These are phyloP conservation scores for Mimas tiliae DNA, from an alignment of 2,888 invertebrate genomes.

Conservation along the genomic window DNA sequence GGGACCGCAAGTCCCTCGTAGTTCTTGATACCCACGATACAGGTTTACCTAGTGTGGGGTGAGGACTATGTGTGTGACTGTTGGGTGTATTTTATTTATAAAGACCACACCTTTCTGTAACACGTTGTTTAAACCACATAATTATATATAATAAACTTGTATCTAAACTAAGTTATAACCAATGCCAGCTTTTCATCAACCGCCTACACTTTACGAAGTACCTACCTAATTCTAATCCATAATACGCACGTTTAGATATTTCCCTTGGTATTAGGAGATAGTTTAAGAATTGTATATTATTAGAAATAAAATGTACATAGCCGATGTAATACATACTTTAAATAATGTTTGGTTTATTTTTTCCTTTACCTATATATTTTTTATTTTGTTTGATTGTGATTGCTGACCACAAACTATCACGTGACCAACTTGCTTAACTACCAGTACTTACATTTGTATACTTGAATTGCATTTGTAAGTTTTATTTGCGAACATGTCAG, in stretches of 20 bases:
- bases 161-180: background rate
- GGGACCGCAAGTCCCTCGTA: too few species aligned
- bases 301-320: constrained; percentile 3
- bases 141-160: background rate
- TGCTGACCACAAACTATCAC: too few species aligned
- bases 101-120: too few species aligned
- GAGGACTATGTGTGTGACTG: too few species aligned
- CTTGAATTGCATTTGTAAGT: too few species aligned
- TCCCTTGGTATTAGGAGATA: background rate
- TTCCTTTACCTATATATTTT: background rate
- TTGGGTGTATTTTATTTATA: too few species aligned
- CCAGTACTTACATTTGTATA: too few species aligned
- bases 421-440: too few species aligned
- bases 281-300: constrained; percentile 6
- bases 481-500: too few species aligned
- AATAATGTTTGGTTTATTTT: background rate
- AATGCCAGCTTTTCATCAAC: background rate
- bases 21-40: too few species aligned
- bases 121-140: too few species aligned
- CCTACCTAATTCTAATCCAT: background rate
- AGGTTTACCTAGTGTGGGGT: too few species aligned
- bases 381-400: background rate
- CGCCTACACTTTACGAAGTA: background rate
- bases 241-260: constrained; percentile 1
- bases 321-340: background rate